These are phyloP conservation scores for Nothoprocta perdicaria DNA, from an alignment of 2,113 vertebrate species.

Conservation along the genomic window DNA sequence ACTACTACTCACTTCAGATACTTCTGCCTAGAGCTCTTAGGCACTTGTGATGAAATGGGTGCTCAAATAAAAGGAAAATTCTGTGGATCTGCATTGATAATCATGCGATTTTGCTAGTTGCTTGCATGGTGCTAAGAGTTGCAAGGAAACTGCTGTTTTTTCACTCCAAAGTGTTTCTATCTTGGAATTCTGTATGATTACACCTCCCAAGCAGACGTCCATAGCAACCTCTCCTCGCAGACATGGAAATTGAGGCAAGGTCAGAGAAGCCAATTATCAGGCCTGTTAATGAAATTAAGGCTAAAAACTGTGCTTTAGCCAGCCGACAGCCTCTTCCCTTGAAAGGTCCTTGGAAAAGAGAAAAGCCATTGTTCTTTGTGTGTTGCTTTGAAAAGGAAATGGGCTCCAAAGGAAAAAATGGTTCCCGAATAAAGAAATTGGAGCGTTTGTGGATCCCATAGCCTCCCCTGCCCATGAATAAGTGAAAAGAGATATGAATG, in stretches of 20 bases:
- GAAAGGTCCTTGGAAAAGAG: constrained; percentile 62
- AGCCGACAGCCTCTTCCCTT: constrained; percentile 40
- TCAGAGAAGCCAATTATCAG: constrained; percentile 18
- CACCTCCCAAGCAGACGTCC: neutral
- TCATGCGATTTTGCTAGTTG: neutral
- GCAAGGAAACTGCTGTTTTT: neutral
- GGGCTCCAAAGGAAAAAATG: constrained; percentile 60
- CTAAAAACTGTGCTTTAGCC: constrained; percentile 48
- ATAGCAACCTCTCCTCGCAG: neutral
- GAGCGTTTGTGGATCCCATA: neutral
- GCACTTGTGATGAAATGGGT: neutral
- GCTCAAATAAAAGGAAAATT: constrained; percentile 9
- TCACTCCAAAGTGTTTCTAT: neutral
- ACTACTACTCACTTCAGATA: neutral
- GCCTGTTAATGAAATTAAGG: constrained; percentile 57
- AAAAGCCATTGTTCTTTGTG: constrained; percentile 69
- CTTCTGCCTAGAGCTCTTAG: neutral
- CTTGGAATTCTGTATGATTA: neutral
- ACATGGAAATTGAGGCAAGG: constrained; percentile 20
- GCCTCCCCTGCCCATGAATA: neutral
- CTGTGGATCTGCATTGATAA: constrained; percentile 7
- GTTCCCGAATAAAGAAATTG: constrained; percentile 27
- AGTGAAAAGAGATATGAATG: neutral
- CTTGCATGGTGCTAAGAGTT: neutral
- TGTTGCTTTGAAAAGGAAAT: constrained; percentile 65